Evolutionary conservation across 2,113 vertebrate genomes (phyloP).

Genomic region (Ancistrus triradiatus): DNA sequence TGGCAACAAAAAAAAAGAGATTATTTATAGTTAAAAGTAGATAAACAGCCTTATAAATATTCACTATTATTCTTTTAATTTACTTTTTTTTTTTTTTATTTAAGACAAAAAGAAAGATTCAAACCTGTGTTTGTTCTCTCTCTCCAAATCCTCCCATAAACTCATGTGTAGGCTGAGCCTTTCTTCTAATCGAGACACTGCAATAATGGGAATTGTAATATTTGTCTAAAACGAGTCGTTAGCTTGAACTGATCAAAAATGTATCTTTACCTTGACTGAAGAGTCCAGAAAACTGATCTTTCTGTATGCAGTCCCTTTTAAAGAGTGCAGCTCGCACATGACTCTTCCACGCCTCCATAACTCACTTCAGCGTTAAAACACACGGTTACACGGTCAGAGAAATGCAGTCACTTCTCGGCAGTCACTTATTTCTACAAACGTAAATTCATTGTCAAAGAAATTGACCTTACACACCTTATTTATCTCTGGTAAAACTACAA

Average conservation of each 20-base stretch:
- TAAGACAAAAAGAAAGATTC: background rate
- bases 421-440: too few species aligned
- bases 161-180: constrained; percentile 49
- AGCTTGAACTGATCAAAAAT: background rate
- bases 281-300: constrained; percentile 56
- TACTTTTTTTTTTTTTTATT: too few species aligned
- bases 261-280: constrained; percentile 55
- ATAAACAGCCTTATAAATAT: too few species aligned
- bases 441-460: too few species aligned
- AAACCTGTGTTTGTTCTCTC: constrained; percentile 9
- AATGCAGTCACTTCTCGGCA: too few species aligned
- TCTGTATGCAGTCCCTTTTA: constrained; percentile 60
- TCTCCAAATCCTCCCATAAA: constrained; percentile 47
- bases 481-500: too few species aligned
- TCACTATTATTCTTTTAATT: too few species aligned
- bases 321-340: constrained; percentile 58
- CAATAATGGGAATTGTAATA: constrained; percentile 1
- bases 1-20: too few species aligned
- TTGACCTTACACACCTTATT: too few species aligned
- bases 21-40: too few species aligned
- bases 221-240: background rate
- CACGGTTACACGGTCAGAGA: background rate
- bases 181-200: constrained; percentile 64
- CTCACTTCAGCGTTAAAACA: background rate
- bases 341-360: constrained; percentile 66